Conservation (phyloP, 1,140 invertebrate species). For the Pogonomyrmex californicus region DNA sequence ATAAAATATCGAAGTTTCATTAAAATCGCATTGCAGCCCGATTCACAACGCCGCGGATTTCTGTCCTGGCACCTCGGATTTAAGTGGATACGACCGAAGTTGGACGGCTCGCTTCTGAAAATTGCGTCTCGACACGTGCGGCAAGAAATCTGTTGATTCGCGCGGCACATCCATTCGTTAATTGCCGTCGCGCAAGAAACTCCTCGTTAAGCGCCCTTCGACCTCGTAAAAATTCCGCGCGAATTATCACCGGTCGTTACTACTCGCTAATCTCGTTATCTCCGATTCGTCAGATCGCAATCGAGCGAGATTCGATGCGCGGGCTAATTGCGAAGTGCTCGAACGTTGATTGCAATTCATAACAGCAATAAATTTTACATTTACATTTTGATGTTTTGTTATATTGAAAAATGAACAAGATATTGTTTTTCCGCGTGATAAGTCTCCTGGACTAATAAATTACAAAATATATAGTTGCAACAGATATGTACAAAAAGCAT, state of each 20-base stretch:
- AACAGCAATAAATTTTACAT: conserved; percentile 9
- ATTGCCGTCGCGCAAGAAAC: conserved; percentile 61
- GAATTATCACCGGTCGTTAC: conserved; percentile 25
- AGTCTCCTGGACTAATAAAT: not conserved
- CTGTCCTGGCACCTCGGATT: conserved; percentile 15
- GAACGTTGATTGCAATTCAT: conserved; percentile 10
- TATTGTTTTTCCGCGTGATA: not conserved
- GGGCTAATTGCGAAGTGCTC: not conserved
- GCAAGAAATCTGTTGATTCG: conserved; percentile 51
- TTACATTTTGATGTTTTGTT: not conserved
- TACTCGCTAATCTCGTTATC: conserved; percentile 30
- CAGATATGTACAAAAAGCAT: not conserved
- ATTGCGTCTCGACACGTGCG: conserved; percentile 34
- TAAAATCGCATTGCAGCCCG: conserved; percentile 51
- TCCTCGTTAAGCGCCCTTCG: conserved; percentile 38
- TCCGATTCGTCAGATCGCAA: conserved; percentile 8
- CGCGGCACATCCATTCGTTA: conserved; percentile 39
- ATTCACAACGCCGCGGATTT: conserved; percentile 57
- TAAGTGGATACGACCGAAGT: conserved; percentile 47
- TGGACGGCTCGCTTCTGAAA: conserved; percentile 18
- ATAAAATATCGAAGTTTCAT: conserved; percentile 48
- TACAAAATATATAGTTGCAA: not conserved
- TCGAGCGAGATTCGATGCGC: not conserved
- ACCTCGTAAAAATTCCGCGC: conserved; percentile 51
- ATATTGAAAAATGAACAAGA: not conserved